Conservation (phyloP, 2,797 vertebrate species). For the Tauraco hartlaubi region DNA sequence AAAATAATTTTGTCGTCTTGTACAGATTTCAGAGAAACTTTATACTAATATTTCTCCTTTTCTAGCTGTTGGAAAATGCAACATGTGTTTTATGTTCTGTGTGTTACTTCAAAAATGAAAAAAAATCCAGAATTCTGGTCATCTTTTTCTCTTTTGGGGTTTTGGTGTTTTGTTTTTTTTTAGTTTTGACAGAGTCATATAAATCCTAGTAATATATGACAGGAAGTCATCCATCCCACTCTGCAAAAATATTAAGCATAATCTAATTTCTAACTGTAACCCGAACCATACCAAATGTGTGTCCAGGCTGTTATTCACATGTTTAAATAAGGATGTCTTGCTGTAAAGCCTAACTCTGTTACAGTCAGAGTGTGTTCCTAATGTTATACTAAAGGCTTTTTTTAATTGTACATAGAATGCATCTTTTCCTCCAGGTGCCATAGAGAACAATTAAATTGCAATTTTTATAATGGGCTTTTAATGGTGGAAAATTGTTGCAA, state of each 20-base stretch:
- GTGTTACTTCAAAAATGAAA: neutral
- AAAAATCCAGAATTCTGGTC: neutral
- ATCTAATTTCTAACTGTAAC: neutral
- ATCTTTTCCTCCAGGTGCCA: neutral
- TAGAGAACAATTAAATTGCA: neutral
- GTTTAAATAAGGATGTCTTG: neutral
- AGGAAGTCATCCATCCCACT: neutral
- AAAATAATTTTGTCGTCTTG: neutral
- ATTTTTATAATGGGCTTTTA: neutral
- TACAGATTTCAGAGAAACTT: neutral
- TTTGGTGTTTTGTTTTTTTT: neutral
- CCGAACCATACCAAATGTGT: neutral
- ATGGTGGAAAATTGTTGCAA: neutral
- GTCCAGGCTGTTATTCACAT: neutral
- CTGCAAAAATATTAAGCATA: neutral
- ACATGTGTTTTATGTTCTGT: neutral
- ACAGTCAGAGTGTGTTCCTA: neutral
- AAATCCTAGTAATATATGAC: neutral
- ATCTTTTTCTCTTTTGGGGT: neutral
- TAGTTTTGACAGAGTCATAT: neutral
- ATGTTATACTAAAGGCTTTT: neutral
- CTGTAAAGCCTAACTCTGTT: neutral
- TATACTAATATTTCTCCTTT: neutral
- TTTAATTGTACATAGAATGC: neutral
- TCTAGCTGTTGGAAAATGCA: neutral